Evolutionary conservation across 1,140 invertebrate species (phyloP).

Genomic region (Leucophenga varia): DNA sequence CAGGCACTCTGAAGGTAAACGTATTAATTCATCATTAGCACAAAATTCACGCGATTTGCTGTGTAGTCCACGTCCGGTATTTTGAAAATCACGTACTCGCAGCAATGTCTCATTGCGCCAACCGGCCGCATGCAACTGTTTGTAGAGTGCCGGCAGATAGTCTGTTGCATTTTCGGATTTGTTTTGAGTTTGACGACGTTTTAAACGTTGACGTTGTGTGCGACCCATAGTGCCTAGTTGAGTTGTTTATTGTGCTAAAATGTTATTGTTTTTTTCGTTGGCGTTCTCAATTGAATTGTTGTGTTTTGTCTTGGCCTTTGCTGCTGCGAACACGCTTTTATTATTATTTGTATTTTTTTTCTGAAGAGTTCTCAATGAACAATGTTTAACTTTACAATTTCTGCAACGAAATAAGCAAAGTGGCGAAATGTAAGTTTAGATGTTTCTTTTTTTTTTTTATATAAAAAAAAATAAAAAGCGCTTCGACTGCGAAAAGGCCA

Average conservation of each 20-base stretch:
- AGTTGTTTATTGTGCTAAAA: neutral
- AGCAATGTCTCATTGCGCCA: constrained; percentile 40
- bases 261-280: neutral
- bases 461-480: too few relatives aligned
- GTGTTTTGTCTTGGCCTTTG: constrained; percentile 41
- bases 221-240: too few relatives aligned
- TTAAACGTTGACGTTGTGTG: constrained; percentile 31
- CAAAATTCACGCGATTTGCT: constrained; percentile 25
- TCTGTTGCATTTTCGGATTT: neutral
- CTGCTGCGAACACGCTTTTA: too few relatives aligned
- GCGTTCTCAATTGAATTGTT: constrained; percentile 6
- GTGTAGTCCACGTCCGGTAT: constrained; percentile 42
- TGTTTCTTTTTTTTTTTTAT: neutral
- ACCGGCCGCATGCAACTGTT: constrained; percentile 23
- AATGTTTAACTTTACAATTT: constrained; percentile 24
- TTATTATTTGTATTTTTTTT: neutral
- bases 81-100: constrained; percentile 16
- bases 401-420: constrained; percentile 51
- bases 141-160: constrained; percentile 25
- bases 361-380: neutral
- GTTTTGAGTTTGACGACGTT: constrained; percentile 10
- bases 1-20: constrained; percentile 30
- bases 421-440: constrained; percentile 19
- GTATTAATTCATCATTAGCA: constrained; percentile 31
- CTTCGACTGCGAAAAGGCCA: constrained; percentile 21